Percentiles rank a stretch among this genome's conserved stretches.
These are phyloP conservation scores for Chalcosyrphus nemorum DNA, from an alignment of 2,888 invertebrate species.

Conservation along the genomic window DNA sequence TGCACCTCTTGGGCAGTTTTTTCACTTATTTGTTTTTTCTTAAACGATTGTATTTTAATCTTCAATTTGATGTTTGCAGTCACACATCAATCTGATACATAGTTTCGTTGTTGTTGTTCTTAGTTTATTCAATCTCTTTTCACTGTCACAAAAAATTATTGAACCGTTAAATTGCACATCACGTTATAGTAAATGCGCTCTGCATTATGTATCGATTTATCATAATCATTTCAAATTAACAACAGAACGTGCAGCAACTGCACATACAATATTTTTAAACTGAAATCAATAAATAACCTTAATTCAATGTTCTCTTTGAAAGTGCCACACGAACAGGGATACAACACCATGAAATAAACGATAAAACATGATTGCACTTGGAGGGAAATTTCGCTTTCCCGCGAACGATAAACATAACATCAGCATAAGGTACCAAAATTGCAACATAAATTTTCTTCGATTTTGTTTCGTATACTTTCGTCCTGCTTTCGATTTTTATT, in stretches of 20 bases:
- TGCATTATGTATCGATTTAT: slow-evolving; percentile 33
- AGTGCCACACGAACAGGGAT: background rate
- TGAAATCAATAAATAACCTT: slow-evolving; percentile 45
- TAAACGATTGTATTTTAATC: too few relatives aligned
- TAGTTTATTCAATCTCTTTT: background rate
- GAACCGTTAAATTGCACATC: background rate
- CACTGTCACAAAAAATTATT: background rate
- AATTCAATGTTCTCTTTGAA: slow-evolving; percentile 24
- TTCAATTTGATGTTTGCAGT: too few relatives aligned
- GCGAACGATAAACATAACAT: slow-evolving; percentile 50
- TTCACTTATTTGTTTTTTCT: too few relatives aligned
- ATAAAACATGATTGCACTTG: slow-evolving; percentile 52
- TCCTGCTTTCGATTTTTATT: background rate
- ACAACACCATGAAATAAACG: slow-evolving; percentile 15
- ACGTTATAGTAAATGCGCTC: background rate
- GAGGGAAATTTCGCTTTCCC: slow-evolving; percentile 10
- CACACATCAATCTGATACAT: too few relatives aligned
- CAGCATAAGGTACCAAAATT: slow-evolving; percentile 50
- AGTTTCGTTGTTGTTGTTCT: background rate
- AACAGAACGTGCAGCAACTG: slow-evolving; percentile 17
- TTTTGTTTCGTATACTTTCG: background rate
- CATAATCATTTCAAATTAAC: slow-evolving; percentile 36
- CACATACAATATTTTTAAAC: slow-evolving; percentile 22
- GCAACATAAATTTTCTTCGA: slow-evolving; percentile 57
- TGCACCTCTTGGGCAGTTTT: too few relatives aligned